Percentiles rank a stretch among this genome's conserved stretches.
Evolutionary conservation across 53 echinoderm and acorn worm genomes (phyloP).

Genomic region (Antedon mediterranea): DNA sequence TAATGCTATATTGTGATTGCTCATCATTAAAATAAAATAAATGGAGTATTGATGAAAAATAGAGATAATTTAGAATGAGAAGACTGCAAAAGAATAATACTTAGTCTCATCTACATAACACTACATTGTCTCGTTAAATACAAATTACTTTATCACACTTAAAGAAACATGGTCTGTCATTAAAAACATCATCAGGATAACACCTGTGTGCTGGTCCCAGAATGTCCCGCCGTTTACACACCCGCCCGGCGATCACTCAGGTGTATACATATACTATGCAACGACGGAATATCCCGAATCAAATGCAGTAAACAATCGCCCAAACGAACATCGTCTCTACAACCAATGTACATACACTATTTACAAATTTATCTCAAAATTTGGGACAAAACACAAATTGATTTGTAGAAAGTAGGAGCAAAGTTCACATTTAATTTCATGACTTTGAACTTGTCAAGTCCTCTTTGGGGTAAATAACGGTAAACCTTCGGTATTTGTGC

Average conservation of each 20-base stretch:
- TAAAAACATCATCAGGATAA: neutral
- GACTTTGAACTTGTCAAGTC: neutral
- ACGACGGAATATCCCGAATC: neutral
- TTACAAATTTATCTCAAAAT: neutral
- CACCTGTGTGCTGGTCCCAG: no score
- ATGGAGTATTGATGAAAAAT: neutral
- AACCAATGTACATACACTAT: neutral
- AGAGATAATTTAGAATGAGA: neutral
- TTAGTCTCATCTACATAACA: neutral
- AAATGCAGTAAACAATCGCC: neutral
- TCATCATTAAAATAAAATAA: no score
- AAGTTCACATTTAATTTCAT: neutral
- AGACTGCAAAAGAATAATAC: neutral
- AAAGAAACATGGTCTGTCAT: neutral
- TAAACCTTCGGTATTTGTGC: conserved; percentile 57
- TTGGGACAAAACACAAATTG: neutral
- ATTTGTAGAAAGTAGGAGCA: neutral
- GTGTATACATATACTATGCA: neutral
- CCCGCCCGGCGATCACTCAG: neutral
- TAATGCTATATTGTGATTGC: neutral
- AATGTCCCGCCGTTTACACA: no score
- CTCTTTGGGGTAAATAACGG: conserved; percentile 51
- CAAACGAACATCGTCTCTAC: neutral
- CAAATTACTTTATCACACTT: neutral
- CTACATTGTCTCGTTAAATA: neutral